Evolutionary conservation across 2,888 invertebrate species (phyloP), one percentile per base, ranked within the genome.

Genomic region (Tupiocoris notatus): DNA sequence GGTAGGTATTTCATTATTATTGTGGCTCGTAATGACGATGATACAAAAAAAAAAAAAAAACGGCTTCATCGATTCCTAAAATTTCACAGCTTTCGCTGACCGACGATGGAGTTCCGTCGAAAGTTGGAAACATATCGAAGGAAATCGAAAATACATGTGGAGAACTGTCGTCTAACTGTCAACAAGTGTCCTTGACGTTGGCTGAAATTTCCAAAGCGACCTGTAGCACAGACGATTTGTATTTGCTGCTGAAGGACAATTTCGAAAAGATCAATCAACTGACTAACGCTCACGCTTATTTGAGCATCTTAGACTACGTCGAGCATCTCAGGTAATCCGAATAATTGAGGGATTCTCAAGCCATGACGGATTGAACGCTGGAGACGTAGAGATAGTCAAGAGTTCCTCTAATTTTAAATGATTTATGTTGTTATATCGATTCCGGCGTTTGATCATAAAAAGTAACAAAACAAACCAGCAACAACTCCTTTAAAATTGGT

Each of bases 321-420:
- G 90, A 93, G 82, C 88, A 90, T 79, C 85, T 92, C 71, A 90
- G 91, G 91, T 91, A 84, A 81, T 79, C n/a, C n/a, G n/a, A n/a
- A n/a, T n/a, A n/a, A n/a, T n/a, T n/a, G n/a, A n/a, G n/a, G n/a
- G n/a, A n/a, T n/a, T n/a, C n/a, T n/a, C n/a, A n/a, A n/a, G n/a
- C n/a, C n/a, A n/a, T n/a, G n/a, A n/a, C n/a, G n/a, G n/a, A n/a
- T n/a, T n/a, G n/a, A n/a, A n/a, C n/a, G n/a, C n/a, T n/a, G n/a
- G n/a, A n/a, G n/a, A n/a, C n/a, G n/a, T n/a, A n/a, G n/a, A n/a
- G n/a, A n/a, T n/a, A n/a, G n/a, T n/a, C n/a, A n/a, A n/a, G n/a
- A n/a, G n/a, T n/a, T n/a, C n/a, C n/a, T n/a, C n/a, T n/a, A n/a
- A n/a, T n/a, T n/a, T n/a, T n/a, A n/a, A n/a, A n/a, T n/a, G n/a